phyloP scores from a whole-genome alignment of 37 sponge, comb jelly and placozoan genomes.

The Cliona cf. orientalis region DNA sequence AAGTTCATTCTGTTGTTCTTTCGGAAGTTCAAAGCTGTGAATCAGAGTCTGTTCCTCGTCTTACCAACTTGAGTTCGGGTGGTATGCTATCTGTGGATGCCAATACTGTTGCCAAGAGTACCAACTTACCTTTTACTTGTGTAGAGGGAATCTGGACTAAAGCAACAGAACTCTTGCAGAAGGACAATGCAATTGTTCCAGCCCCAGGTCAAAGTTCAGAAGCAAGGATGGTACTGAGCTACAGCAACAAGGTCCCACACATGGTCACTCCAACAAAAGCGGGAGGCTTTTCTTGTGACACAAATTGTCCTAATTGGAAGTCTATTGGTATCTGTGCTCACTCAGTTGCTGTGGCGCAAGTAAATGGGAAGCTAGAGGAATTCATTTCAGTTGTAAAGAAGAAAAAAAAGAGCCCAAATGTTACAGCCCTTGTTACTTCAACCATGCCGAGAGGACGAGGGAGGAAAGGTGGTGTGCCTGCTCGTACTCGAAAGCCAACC shows the following conservation, averaged over 20 bases:
- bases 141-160: constrained; percentile 43
- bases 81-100: background rate
- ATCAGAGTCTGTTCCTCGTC: background rate
- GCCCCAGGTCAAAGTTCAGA: constrained; percentile 33
- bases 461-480: background rate
- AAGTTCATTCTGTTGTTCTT: background rate
- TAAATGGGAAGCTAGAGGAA: background rate
- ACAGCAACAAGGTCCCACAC: constrained; percentile 28
- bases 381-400: background rate
- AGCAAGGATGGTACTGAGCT: constrained; percentile 43
- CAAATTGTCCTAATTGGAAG: background rate
- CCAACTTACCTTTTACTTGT: constrained; percentile 5
- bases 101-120: background rate
- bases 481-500: background rate
- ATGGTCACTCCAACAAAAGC: constrained; percentile 35
- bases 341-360: background rate
- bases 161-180: constrained; percentile 11
- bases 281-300: constrained; percentile 6
- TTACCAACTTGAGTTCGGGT: background rate
- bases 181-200: constrained; percentile 5
- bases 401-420: background rate
- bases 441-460: background rate
- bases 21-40: background rate
- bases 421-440: background rate
- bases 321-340: background rate